These are phyloP conservation scores for Galaxea fascicularis DNA, from an alignment of 92 coral and sea anemone genomes.

Conservation along the genomic window DNA sequence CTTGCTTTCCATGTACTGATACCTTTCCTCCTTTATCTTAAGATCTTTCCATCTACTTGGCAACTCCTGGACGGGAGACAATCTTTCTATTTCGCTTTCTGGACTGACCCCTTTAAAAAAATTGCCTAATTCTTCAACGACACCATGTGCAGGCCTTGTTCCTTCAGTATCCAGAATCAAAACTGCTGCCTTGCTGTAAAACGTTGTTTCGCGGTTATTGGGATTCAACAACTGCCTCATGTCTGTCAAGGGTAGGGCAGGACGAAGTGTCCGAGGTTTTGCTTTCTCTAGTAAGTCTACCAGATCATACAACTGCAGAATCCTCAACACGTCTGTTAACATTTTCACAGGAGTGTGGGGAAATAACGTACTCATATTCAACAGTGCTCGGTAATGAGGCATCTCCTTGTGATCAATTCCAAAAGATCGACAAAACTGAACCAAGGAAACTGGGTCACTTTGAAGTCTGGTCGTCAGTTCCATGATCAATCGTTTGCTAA, in stretches of 20 bases:
- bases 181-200: constrained; percentile 1
- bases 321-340: constrained; percentile 1
- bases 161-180: background rate
- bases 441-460: background rate
- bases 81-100: background rate
- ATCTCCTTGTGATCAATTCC: background rate
- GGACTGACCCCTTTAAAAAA: background rate
- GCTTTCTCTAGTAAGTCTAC: constrained; percentile 21
- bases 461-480: background rate
- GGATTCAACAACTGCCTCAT: background rate
- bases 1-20: too few relatives aligned
- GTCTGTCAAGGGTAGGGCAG: constrained; percentile 10
- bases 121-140: background rate
- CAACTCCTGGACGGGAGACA: background rate
- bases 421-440: background rate
- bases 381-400: background rate
- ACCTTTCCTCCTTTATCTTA: background rate
- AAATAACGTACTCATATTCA: background rate
- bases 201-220: constrained; percentile 5
- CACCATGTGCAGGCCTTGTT: background rate
- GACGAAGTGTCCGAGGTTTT: constrained; percentile 24
- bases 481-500: background rate
- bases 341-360: constrained; percentile 32
- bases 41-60: background rate
- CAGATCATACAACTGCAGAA: constrained; percentile 20